Conservation (phyloP, 2,888 invertebrate species). For the Limenitis camilla region DNA sequence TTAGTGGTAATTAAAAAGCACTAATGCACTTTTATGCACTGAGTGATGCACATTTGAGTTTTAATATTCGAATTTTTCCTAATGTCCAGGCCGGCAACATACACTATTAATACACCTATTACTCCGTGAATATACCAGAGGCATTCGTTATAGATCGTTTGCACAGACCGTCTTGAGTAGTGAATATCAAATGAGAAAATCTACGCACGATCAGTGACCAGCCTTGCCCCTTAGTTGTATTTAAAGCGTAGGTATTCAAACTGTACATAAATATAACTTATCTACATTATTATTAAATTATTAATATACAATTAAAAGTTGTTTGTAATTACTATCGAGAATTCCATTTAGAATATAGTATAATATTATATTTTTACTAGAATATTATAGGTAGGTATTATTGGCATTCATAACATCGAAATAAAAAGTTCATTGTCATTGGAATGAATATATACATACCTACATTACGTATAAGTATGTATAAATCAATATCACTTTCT, state of each 20-base stretch:
- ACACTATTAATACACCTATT: constrained; percentile 47
- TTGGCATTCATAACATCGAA: too few species aligned
- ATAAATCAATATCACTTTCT: neutral
- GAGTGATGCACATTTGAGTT: neutral
- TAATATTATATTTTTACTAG: too few species aligned
- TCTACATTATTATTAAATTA: neutral
- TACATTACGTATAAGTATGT: too few species aligned
- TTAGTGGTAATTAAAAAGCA: too few species aligned
- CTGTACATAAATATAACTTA: neutral
- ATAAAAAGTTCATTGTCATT: too few species aligned
- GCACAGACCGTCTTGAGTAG: constrained; percentile 44
- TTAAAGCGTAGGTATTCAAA: constrained; percentile 10
- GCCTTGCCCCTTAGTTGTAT: constrained; percentile 12
- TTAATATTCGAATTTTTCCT: constrained; percentile 29
- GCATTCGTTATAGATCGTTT: constrained; percentile 43
- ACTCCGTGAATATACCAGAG: constrained; percentile 50
- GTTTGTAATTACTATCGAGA: too few species aligned
- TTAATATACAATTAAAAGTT: too few species aligned
- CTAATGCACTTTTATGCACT: neutral
- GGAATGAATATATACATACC: too few species aligned
- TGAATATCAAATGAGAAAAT: constrained; percentile 65
- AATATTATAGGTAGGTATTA: too few species aligned
- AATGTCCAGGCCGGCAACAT: constrained; percentile 36
- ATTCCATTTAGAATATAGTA: too few species aligned
- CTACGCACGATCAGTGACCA: constrained; percentile 34